These are phyloP conservation scores for Spicauda simplicius DNA, from an alignment of 2,888 invertebrate genomes.

Conservation along the genomic window DNA sequence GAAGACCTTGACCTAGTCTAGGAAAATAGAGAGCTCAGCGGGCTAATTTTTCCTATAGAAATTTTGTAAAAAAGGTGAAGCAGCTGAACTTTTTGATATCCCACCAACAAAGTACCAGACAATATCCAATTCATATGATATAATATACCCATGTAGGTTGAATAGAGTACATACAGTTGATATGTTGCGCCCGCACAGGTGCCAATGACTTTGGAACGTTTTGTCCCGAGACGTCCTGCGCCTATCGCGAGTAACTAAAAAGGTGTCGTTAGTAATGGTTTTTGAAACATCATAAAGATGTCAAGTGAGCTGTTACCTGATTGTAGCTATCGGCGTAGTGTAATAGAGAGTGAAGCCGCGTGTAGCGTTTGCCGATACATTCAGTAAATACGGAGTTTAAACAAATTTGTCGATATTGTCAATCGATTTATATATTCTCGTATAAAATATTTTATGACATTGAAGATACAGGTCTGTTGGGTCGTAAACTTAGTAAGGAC, in stretches of 20 bases:
- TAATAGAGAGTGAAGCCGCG: constrained; percentile 65
- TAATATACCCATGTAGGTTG: neutral
- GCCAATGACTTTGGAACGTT: constrained; percentile 65
- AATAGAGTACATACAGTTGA: constrained; percentile 1
- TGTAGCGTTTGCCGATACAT: constrained; percentile 50
- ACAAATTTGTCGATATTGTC: too few species aligned
- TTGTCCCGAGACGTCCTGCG: constrained; percentile 67
- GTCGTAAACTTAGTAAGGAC: too few species aligned
- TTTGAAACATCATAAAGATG: constrained; percentile 84
- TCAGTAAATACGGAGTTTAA: neutral
- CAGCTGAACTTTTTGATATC: too few species aligned
- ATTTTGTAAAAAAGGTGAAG: too few species aligned
- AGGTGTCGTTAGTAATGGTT: constrained; percentile 85
- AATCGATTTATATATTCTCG: too few species aligned
- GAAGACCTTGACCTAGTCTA: too few species aligned
- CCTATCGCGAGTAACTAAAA: constrained; percentile 82
- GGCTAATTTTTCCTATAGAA: too few species aligned
- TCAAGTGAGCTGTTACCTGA: constrained; percentile 79
- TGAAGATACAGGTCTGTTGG: too few species aligned
- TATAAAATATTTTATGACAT: too few species aligned
- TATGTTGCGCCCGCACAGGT: constrained; percentile 45
- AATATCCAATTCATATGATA: too few species aligned
- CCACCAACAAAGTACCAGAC: too few species aligned
- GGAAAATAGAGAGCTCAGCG: too few species aligned
- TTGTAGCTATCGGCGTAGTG: constrained; percentile 71